These are phyloP conservation scores for Coreius guichenoti DNA, from an alignment of 2,797 vertebrate species.

Conservation along the genomic window DNA sequence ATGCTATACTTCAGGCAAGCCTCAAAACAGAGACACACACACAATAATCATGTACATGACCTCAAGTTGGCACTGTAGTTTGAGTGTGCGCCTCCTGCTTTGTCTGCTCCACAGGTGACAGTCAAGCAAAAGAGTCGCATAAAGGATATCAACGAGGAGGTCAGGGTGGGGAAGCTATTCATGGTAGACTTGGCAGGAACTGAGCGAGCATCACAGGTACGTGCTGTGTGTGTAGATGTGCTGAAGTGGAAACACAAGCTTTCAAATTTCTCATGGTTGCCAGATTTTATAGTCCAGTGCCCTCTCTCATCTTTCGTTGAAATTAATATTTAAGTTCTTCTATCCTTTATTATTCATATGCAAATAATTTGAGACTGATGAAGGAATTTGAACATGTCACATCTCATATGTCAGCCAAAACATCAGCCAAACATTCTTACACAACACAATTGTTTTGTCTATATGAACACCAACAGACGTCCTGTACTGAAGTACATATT, in stretches of 20 bases:
- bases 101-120: conserved; percentile 75
- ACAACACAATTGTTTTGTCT: too few species aligned
- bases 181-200: conserved; percentile 95
- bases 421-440: background rate
- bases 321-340: conserved; percentile 14
- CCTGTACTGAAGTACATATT: background rate
- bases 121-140: conserved; percentile 85
- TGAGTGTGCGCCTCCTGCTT: background rate
- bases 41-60: conserved; percentile 5
- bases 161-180: conserved; percentile 89
- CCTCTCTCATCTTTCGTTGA: conserved; percentile 12
- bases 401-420: conserved; percentile 3
- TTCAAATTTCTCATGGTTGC: background rate
- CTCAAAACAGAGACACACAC: background rate
- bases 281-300: conserved; percentile 8
- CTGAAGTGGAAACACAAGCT: background rate
- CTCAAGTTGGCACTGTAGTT: conserved; percentile 4
- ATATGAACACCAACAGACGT: background rate
- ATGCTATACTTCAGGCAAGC: conserved; percentile 83
- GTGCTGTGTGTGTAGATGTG: conserved; percentile 13
- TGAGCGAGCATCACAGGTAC: conserved; percentile 89
- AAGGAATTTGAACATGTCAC: conserved; percentile 3
- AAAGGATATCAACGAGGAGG: conserved; percentile 81
- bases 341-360: conserved; percentile 21
- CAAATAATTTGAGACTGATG: conserved; percentile 9